phyloP scores from a whole-genome alignment of 2,797 vertebrate species.

The Carduelis carduelis region DNA sequence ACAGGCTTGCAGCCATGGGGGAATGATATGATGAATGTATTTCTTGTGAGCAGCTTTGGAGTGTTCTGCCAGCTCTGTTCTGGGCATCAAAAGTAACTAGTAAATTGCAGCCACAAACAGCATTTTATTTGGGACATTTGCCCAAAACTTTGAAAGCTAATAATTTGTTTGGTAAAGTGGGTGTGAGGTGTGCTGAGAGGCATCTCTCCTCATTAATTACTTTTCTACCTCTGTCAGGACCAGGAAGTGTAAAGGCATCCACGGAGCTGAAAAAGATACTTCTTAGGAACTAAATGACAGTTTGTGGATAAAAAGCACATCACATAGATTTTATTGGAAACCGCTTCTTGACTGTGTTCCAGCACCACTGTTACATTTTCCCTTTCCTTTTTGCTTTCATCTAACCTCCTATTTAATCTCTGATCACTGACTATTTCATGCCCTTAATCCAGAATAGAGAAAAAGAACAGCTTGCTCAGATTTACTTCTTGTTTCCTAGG shows the following conservation, averaged over 20 bases:
- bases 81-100: slow-evolving; percentile 9
- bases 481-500: background rate
- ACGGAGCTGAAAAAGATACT: background rate
- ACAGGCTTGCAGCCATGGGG: background rate
- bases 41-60: slow-evolving; percentile 45
- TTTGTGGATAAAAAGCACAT: background rate
- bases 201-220: background rate
- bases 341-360: background rate
- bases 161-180: background rate
- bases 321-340: background rate
- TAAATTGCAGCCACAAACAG: background rate
- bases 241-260: background rate
- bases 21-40: slow-evolving; percentile 45
- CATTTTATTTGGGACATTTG: slow-evolving; percentile 19
- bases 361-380: background rate
- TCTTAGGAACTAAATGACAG: background rate
- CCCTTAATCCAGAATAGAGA: background rate
- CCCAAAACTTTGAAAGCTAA: slow-evolving; percentile 18
- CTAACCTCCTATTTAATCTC: background rate
- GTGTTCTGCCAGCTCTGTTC: slow-evolving; percentile 26
- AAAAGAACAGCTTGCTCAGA: background rate
- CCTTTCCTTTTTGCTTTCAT: background rate
- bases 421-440: background rate
- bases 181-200: background rate
- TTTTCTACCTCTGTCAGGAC: background rate